Percentiles rank a stretch among this genome's conserved stretches.
These are phyloP conservation scores for Australoheros facetus DNA, from an alignment of 2,797 vertebrate genomes.

Conservation along the genomic window DNA sequence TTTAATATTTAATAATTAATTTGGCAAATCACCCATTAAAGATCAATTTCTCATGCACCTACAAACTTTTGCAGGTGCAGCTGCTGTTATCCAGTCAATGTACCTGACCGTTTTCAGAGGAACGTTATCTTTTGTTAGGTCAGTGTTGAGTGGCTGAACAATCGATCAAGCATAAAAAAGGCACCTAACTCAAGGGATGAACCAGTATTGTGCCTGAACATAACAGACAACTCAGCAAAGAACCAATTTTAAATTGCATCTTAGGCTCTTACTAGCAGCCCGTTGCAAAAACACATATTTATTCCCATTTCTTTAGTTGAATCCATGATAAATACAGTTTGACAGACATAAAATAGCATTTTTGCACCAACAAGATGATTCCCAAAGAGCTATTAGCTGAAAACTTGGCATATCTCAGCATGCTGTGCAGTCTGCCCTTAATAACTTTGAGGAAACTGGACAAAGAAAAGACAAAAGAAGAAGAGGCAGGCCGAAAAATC, in stretches of 20 bases:
- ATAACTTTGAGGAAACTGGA: too few relatives aligned
- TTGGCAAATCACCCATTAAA: background rate
- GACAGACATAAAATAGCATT: background rate
- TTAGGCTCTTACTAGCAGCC: background rate
- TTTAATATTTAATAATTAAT: too few relatives aligned
- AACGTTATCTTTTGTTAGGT: background rate
- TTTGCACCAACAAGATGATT: too few relatives aligned
- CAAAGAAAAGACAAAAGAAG: too few relatives aligned
- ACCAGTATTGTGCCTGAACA: background rate
- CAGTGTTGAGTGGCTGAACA: too few relatives aligned
- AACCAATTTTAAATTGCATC: background rate
- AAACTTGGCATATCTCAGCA: too few relatives aligned
- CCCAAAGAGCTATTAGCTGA: too few relatives aligned
- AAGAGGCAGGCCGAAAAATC: too few relatives aligned
- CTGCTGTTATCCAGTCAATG: background rate
- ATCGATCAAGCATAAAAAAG: background rate
- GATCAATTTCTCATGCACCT: background rate
- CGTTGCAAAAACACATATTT: background rate
- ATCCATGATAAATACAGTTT: background rate
- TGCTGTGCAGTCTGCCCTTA: too few relatives aligned
- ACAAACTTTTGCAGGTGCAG: background rate
- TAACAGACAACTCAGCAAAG: background rate
- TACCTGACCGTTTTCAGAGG: background rate
- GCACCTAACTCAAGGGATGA: background rate
- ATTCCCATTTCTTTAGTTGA: background rate